A percentile compares a stretch with the other conserved stretches of the same genome.
Evolutionary conservation across 2,113 vertebrate genomes (phyloP).

Genomic region (Leiothrix lutea): DNA sequence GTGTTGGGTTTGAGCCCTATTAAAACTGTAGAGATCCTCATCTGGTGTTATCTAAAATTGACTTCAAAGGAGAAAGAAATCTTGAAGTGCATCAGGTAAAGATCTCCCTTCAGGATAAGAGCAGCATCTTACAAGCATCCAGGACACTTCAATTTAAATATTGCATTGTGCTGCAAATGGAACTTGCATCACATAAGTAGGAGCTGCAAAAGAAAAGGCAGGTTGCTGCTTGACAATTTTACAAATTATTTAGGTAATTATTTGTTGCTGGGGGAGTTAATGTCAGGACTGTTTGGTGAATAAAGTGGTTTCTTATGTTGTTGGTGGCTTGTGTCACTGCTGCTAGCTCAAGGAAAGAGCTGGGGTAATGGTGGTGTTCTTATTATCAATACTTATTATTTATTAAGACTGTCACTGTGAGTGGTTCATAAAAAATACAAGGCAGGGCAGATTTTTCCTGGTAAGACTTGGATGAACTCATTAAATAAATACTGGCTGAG

Average conservation of each 20-base stretch:
- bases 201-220: background rate
- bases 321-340: background rate
- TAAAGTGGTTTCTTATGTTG: slow-evolving; percentile 47
- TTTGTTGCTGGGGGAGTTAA: background rate
- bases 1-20: background rate
- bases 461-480: background rate
- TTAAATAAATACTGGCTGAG: background rate
- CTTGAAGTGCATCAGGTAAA: background rate
- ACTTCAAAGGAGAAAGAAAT: background rate
- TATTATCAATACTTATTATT: slow-evolving; percentile 29
- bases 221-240: background rate
- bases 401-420: background rate
- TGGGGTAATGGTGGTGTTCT: background rate
- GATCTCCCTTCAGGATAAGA: background rate
- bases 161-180: background rate
- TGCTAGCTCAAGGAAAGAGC: background rate
- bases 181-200: background rate
- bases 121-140: background rate
- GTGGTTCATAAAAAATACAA: background rate
- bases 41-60: background rate
- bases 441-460: background rate
- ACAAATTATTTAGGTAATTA: slow-evolving; percentile 16
- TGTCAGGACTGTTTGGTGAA: background rate
- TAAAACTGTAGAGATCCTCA: background rate
- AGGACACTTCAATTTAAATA: background rate